Conservation (phyloP, 2,797 vertebrate species). For the Buceros bicornis region DNA sequence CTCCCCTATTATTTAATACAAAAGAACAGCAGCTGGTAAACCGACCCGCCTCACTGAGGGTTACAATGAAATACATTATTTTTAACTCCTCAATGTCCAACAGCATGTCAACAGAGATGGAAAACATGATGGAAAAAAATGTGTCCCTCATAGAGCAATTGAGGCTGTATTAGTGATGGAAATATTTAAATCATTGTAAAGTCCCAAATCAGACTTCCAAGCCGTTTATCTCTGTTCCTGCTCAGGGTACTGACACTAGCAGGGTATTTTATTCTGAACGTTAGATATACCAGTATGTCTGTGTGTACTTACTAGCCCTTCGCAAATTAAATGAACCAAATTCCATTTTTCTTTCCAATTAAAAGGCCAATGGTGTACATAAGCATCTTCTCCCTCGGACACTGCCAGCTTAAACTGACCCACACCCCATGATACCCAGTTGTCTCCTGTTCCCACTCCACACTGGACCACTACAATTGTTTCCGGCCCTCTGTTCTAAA, state of each 20-base stretch:
- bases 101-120: neutral
- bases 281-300: neutral
- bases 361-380: rapidly evolving
- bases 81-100: neutral
- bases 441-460: neutral
- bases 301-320: neutral
- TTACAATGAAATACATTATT: neutral
- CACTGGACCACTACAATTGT: rapidly evolving
- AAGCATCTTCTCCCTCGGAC: neutral
- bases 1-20: neutral
- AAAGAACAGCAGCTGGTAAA: neutral
- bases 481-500: neutral
- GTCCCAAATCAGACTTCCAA: neutral
- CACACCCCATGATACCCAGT: rapidly evolving
- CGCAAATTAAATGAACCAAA: neutral
- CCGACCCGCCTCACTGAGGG: neutral
- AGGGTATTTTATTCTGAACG: neutral
- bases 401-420: neutral
- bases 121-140: neutral
- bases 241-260: neutral
- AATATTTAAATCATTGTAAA: neutral
- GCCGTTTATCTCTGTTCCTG: neutral
- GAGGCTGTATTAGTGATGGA: neutral
- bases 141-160: neutral
- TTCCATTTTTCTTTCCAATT: neutral